Evolutionary conservation across 2,113 vertebrate species (phyloP), one percentile per base, ranked within the genome.

Genomic region (Tachysurus vachellii): DNA sequence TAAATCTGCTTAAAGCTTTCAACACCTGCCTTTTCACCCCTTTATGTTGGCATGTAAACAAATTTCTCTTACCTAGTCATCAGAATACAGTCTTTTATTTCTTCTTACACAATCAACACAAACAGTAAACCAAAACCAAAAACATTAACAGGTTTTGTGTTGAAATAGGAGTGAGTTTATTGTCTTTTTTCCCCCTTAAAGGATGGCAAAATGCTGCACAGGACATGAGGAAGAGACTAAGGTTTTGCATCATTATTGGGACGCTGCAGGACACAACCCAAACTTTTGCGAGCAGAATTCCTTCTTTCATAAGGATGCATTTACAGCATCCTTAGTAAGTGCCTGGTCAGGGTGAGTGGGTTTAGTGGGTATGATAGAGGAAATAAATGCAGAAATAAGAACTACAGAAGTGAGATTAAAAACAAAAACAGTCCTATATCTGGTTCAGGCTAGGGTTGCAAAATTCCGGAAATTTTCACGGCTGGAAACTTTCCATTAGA

Each of bases 1-100:
- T 66, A 85, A 87, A 83, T n/a, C 80, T 77, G 83, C 59, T 68
- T 61, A 76, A 85, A 0, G 28, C 42, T 76, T 73, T 28, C 64
- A 71, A 83, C 73, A 71, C n/a, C 42, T 84, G 36, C 9, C 4
- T 86, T 21, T 12, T 47, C 80, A 3, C 47, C 75, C 28, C 3
- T 21, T 31, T 57, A 42, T 14, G 28, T 2, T 61, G 31, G 17
- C 31, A 59, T 36, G 1, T 21, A 80, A 80, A 80, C 8, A 80
- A 0, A 36, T 44, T 59, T 57, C 4, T 11, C 36, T 23, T 28
- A 57, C 28, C 28, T 23, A 73, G 19, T 21, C 11, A 44, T 47
- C 14, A 57, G 28, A 36, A 36, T 36, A 36, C 36, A 36, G 36
- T 36, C 36, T 36, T 36, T 36, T 36, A 36, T 1, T 36, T 71